Evolutionary conservation across 1,140 invertebrate genomes (phyloP), one percentile per base, ranked within the genome.

Genomic region (Aporrectodea caliginosa): DNA sequence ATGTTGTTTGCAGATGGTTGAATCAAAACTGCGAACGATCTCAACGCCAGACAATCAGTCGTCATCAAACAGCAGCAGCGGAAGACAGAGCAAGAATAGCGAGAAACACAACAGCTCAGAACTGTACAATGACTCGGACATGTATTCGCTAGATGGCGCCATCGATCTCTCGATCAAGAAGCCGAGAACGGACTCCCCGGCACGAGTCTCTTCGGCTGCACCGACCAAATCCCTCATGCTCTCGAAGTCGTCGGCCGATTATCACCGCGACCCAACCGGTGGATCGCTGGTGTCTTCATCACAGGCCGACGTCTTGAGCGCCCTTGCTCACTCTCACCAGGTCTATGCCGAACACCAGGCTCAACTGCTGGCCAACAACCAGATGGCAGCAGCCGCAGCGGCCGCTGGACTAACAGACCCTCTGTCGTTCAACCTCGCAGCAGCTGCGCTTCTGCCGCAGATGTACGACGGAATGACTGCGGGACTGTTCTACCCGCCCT

Each of bases 161-260:
- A 79, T 79, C 43, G 78, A 79, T 34, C 72, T 79, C n/a, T 79
- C 78, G n/a, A 79, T 79, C 32, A 79, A 79, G 73, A 79, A 79
- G 33, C 78, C 78, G n/a, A 33, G 43, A 32, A 75, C 31, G 22
- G 71, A 72, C 34, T 22, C 77, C 0, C 32, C 77, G 27, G 31
- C 34, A 33, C 70, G 31, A 72, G 31, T 35, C 32, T 32, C 33
- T 33, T 1, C 33, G 27, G 16, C 43, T 12, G 22, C 43, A 58
- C 43, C 43, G 6, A 58, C 43, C 6, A 58, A 58, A 58, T 58
- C 43, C 6, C 6, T 12, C 43, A 58, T 22, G 6, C 6, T 22
- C 6, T 58, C 43, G 22, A 58, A 58, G 43, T 58, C 43, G 22
- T 58, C 43, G 43, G 43, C 6, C 22, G 6, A 58, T 58, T 22